phyloP scores from a whole-genome alignment of 2,888 invertebrate species.

The Charanyca ferruginea region DNA sequence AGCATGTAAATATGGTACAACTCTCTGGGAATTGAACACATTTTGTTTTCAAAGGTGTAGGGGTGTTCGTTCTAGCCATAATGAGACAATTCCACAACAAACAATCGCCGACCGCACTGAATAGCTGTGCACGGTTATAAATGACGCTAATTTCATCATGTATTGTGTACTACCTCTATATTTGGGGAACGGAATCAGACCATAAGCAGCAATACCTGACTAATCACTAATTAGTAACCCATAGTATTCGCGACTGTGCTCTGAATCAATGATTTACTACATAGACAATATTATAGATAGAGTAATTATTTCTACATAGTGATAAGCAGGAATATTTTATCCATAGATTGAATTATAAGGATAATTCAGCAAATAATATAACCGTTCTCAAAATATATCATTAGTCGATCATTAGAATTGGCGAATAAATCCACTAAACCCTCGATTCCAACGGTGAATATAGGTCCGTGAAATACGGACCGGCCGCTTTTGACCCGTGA shows the following conservation, averaged over 20 bases:
- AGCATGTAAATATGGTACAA: constrained; percentile 50
- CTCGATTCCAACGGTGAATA: constrained; percentile 6
- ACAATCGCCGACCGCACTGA: constrained; percentile 34
- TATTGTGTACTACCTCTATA: constrained; percentile 5
- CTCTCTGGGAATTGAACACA: constrained; percentile 45
- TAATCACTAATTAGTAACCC: constrained; percentile 34
- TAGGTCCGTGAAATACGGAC: constrained; percentile 20
- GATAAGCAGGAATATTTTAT: background rate
- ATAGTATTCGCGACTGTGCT: constrained; percentile 5
- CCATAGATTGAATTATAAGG: background rate
- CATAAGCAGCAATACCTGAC: constrained; percentile 9
- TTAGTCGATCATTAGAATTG: constrained; percentile 31
- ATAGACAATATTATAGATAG: background rate
- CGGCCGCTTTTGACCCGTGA: constrained; percentile 46
- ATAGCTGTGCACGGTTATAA: constrained; percentile 38
- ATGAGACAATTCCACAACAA: constrained; percentile 47
- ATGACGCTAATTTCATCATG: constrained; percentile 35
- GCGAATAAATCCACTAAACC: constrained; percentile 15
- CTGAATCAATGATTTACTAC: constrained; percentile 11
- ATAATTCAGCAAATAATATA: constrained; percentile 11
- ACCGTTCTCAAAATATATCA: constrained; percentile 16
- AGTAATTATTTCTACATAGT: background rate
- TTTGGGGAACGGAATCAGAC: background rate
- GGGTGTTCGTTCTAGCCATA: constrained; percentile 25
- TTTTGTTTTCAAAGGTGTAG: constrained; percentile 50